These are phyloP conservation scores for Scaeva pyrastri DNA, from an alignment of 2,888 invertebrate genomes.

Conservation along the genomic window DNA sequence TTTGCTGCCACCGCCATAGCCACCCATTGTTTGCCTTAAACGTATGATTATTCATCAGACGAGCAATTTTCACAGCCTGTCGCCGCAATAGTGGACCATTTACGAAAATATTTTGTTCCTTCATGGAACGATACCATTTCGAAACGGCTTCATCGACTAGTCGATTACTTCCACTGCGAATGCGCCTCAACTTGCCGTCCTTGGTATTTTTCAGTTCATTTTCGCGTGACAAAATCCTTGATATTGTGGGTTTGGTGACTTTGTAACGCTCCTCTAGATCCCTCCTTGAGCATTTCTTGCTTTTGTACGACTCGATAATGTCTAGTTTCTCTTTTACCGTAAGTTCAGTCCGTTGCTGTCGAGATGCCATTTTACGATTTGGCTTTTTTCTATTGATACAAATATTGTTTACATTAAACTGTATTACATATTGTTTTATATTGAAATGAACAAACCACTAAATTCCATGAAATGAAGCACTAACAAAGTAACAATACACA, in stretches of 20 bases:
- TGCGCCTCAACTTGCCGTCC: background rate
- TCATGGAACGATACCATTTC: constrained; percentile 21
- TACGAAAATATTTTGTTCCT: constrained; percentile 15
- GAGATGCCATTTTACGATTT: constrained; percentile 6
- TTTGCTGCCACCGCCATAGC: constrained; percentile 34
- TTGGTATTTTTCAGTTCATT: background rate
- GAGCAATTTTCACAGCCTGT: constrained; percentile 20
- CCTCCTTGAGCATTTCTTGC: background rate
- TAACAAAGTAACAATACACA: no score
- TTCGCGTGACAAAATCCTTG: background rate
- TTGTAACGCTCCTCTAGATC: constrained; percentile 7
- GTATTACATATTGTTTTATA: no score
- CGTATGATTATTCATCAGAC: constrained; percentile 13
- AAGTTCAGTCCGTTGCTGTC: background rate
- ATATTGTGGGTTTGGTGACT: background rate
- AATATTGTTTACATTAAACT: no score
- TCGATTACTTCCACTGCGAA: background rate
- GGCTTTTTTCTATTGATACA: background rate
- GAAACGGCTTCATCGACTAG: constrained; percentile 13
- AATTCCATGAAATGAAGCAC: background rate
- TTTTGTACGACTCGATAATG: background rate
- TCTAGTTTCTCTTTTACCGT: background rate
- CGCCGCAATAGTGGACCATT: constrained; percentile 12
- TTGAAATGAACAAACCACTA: background rate
- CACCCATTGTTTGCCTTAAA: constrained; percentile 31